A percentile compares a stretch with the other conserved stretches of the same genome.
Evolutionary conservation across 2,797 vertebrate genomes (phyloP).

Genomic region (Spinibarbus caldwelli): DNA sequence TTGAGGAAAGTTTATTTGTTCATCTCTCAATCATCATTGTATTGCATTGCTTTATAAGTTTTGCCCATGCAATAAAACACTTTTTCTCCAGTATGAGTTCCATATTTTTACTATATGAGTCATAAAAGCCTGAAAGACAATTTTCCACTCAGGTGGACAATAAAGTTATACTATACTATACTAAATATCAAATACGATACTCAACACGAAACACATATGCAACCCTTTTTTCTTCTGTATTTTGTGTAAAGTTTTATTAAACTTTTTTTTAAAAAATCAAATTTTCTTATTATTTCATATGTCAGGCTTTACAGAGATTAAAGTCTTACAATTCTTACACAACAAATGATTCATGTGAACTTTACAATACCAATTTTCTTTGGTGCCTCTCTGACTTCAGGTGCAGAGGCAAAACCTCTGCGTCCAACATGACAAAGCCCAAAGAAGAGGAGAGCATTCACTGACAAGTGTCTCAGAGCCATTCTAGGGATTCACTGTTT

Average conservation of each 20-base stretch:
- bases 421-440: constrained; percentile 70
- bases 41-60: not conserved
- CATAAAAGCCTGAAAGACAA: not conserved
- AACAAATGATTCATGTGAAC: not conserved
- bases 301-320: too few species aligned
- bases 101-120: not conserved
- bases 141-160: too few species aligned
- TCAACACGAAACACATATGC: not conserved
- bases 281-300: not conserved
- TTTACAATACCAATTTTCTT: constrained; percentile 76
- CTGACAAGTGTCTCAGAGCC: constrained; percentile 63
- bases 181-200: not conserved
- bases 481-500: constrained; percentile 60
- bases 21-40: not conserved
- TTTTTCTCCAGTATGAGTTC: too few species aligned
- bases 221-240: not conserved
- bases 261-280: not conserved
- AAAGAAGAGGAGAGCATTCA: constrained; percentile 73
- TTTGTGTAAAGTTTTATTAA: not conserved
- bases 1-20: too few species aligned
- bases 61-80: not conserved
- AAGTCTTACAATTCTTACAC: not conserved
- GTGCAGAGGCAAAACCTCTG: constrained; percentile 70
- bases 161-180: too few species aligned
- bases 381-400: constrained; percentile 69